A percentile compares a stretch with the other conserved stretches of the same genome.
Conservation (phyloP, 2,888 invertebrate genomes). For the Physocephala rufipes region DNA sequence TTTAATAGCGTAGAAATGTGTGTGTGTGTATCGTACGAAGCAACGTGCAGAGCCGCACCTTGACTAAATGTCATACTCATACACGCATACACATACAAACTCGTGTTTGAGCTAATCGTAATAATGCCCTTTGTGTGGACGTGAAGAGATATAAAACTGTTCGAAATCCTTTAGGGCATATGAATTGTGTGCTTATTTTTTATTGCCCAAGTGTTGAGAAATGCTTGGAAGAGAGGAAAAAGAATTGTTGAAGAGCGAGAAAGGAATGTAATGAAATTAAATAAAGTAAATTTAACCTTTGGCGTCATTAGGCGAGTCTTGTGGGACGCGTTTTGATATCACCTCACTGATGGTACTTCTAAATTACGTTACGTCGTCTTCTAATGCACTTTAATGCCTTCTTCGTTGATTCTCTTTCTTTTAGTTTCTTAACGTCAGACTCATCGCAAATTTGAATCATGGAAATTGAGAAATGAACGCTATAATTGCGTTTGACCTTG, state of each 20-base stretch:
- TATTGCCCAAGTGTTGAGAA: conserved; percentile 6
- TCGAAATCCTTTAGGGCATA: conserved; percentile 22
- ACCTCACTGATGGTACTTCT: conserved; percentile 22
- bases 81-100: conserved; percentile 1
- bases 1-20: conserved; percentile 34
- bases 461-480: no score
- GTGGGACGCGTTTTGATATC: conserved; percentile 18
- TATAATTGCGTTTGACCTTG: no score
- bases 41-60: conserved; percentile 43
- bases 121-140: background rate
- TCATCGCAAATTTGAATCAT: no score
- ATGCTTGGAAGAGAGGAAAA: background rate
- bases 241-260: background rate
- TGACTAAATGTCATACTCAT: background rate
- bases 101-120: background rate
- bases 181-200: conserved; percentile 1
- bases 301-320: conserved; percentile 25
- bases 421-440: background rate
- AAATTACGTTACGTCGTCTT: background rate
- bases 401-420: background rate
- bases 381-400: background rate
- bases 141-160: background rate
- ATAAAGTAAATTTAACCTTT: conserved; percentile 29
- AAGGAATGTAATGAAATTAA: conserved; percentile 15
- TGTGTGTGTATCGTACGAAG: conserved; percentile 12